Evolutionary conservation across 1,140 invertebrate species (phyloP), one percentile per base, ranked within the genome.

Genomic region (Macrosteles quadrilineatus): DNA sequence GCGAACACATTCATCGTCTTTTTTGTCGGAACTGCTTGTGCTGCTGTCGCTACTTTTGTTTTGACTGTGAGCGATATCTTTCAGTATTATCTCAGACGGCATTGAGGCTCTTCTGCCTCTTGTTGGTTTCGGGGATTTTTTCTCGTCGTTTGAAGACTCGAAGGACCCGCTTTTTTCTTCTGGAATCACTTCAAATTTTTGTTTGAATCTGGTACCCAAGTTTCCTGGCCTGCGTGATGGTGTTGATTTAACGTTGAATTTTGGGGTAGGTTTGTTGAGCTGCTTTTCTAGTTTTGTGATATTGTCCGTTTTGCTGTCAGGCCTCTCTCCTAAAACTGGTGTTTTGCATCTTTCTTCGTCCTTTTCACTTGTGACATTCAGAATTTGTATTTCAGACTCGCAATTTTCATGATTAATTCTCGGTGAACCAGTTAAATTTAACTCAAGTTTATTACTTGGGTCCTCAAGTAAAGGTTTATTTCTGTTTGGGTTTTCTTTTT

Each of bases 171-270:
- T 72, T 59, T 68, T 71, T 64, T 75, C 74, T 71, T 76, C 75
- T 3, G 75, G 75, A 30, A 76, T 76, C 12, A 67, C 74, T 69
- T 76, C 75, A 62, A 76, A 76, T 65, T 66, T 72, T 47, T 73
- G 69, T 11, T 57, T 40, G 32, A 70, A 74, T 45, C 31, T 57
- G 27, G 17, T 53, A 19, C 32, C 62, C 27, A 62, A 57, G 59
- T 68, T 74, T 23, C 65, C 40, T 19, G 32, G 11, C 21, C 68
- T 23, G 19, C 68, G 36, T 19, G 55, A 43, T 23, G 43, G 40
- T 30, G 57, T 32, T 40, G 27, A 25, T 47, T 47, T 43, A 11
- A 45, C 11, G 21, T 45, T 69, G 29, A 45, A 53, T 45, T 62
- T 70, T 23, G 63, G 12, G 47, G 31, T 29, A 11, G n/a, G 50